A percentile compares a stretch with the other conserved stretches of the same genome.
Evolutionary conservation across 1,140 invertebrate species (phyloP).

Genomic region (Cherax destructor): DNA sequence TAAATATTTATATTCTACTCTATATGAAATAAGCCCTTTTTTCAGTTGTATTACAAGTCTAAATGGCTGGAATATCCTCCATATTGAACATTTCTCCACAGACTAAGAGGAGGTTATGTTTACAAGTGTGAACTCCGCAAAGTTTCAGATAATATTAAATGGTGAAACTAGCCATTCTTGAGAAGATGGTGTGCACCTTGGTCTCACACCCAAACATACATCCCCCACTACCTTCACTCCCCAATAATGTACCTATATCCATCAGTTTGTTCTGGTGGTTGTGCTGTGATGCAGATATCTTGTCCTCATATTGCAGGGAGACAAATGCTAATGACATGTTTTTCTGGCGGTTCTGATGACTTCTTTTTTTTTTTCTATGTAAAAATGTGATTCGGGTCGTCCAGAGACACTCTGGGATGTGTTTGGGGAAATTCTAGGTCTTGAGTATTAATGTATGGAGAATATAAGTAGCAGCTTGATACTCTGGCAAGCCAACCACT

Average conservation of each 20-base stretch:
- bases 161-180: constrained; percentile 54
- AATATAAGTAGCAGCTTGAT: constrained; percentile 28
- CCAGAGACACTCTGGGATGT: constrained; percentile 54
- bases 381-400: constrained; percentile 64
- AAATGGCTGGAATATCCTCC: constrained; percentile 54
- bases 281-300: constrained; percentile 69
- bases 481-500: constrained; percentile 36
- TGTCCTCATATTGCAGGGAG: constrained; percentile 69
- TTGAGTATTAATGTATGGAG: constrained; percentile 17
- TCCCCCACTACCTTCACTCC: constrained; percentile 17
- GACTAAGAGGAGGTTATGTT: constrained; percentile 57
- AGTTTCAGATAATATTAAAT: constrained; percentile 56
- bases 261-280: constrained; percentile 54
- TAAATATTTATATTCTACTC: constrained; percentile 43
- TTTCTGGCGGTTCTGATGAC: constrained; percentile 64
- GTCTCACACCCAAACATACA: constrained; percentile 54
- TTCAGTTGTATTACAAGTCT: constrained; percentile 30
- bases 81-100: constrained; percentile 39
- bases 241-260: constrained; percentile 24
- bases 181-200: constrained; percentile 62
- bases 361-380: constrained; percentile 40
- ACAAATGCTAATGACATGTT: constrained; percentile 64
- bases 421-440: constrained; percentile 25
- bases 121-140: constrained; percentile 66
- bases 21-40: constrained; percentile 42